Percentiles rank a stretch among this genome's conserved stretches.
Evolutionary conservation across 1,140 invertebrate genomes (phyloP).

Genomic region (Olivierus martensii): DNA sequence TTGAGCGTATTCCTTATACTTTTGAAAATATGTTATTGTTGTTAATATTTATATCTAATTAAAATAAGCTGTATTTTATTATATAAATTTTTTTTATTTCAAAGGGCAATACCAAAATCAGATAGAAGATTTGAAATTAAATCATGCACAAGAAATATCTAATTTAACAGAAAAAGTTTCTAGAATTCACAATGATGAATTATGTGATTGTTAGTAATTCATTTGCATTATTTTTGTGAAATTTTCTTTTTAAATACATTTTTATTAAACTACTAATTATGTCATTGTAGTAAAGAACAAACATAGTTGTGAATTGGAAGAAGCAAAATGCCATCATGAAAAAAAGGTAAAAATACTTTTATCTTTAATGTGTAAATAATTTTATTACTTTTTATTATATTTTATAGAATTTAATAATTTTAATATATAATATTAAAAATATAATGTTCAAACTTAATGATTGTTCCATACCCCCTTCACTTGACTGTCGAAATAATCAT

Average conservation of each 20-base stretch:
- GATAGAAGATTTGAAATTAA: slow-evolving; percentile 21
- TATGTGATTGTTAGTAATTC: slow-evolving; percentile 5
- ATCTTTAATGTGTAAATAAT: neutral
- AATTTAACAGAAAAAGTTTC: slow-evolving; percentile 13
- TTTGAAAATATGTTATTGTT: too few species aligned
- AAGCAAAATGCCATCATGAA: slow-evolving; percentile 9
- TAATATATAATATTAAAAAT: too few species aligned
- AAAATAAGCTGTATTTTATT: too few species aligned
- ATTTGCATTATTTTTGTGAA: too few species aligned
- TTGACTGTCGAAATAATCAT: too few species aligned
- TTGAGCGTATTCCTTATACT: too few species aligned
- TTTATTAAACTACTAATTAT: neutral
- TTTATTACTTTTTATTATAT: too few species aligned
- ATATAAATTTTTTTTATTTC: neutral
- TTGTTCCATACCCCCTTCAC: too few species aligned
- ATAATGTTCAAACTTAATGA: too few species aligned
- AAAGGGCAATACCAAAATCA: slow-evolving; percentile 21
- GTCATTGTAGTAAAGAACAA: slow-evolving; percentile 8
- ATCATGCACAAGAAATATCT: slow-evolving; percentile 12
- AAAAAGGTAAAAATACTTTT: slow-evolving; percentile 2
- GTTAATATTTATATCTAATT: slow-evolving; percentile 3
- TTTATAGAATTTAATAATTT: too few species aligned
- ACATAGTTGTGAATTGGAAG: slow-evolving; percentile 12
- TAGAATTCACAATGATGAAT: slow-evolving; percentile 8
- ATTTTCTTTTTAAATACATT: neutral